Conservation (phyloP, 1,140 invertebrate genomes). For the Helicoverpa armigera region DNA sequence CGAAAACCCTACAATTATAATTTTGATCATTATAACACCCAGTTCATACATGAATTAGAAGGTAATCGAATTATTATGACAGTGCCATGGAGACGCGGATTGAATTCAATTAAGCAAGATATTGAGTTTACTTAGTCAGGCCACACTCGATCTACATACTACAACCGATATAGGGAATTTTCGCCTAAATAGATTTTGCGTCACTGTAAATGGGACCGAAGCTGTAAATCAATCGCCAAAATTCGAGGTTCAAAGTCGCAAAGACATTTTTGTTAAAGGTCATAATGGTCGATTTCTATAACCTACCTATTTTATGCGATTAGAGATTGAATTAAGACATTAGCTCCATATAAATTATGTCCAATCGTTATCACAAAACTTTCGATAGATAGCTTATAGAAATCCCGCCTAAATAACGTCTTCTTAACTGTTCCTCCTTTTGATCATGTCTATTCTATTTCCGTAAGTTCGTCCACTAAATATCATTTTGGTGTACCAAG, state of each 20-base stretch:
- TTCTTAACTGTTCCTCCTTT: no score
- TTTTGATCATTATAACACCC: not conserved
- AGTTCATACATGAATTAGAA: slow-evolving; percentile 10
- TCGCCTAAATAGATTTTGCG: not conserved
- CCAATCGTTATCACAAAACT: no score
- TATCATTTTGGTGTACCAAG: not conserved
- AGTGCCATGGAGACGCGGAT: slow-evolving; percentile 10
- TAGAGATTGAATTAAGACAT: no score
- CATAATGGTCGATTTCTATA: no score
- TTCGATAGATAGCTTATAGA: no score
- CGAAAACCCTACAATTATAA: not conserved
- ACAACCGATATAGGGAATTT: slow-evolving; percentile 15
- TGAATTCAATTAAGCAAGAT: slow-evolving; percentile 26
- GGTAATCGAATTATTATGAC: slow-evolving; percentile 37
- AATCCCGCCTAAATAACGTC: no score
- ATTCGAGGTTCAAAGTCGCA: no score
- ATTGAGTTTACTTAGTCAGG: slow-evolving; percentile 33
- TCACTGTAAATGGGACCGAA: not conserved
- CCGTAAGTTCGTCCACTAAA: not conserved
- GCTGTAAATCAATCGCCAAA: not conserved
- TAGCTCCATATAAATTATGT: no score
- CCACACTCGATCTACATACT: slow-evolving; percentile 4
- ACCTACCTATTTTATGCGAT: no score
- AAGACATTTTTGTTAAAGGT: no score
- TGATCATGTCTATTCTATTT: no score